phyloP scores from a whole-genome alignment of 2,113 vertebrate species.

The Anolis carolinensis region DNA sequence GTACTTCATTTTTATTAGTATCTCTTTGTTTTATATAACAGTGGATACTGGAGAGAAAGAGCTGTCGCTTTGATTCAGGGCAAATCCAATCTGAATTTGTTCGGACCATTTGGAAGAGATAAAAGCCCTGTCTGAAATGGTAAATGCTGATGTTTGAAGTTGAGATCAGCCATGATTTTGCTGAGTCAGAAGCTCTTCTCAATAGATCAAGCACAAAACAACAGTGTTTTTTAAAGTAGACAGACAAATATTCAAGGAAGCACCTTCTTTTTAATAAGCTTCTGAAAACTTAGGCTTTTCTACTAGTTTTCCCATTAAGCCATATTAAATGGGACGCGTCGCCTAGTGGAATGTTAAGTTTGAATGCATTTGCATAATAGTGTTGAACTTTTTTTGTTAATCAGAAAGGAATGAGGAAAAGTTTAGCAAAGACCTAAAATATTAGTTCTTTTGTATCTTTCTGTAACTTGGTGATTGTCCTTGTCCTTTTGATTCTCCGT shows the following conservation, averaged over 20 bases:
- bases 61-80: conserved; percentile 1
- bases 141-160: neutral
- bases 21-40: neutral
- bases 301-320: neutral
- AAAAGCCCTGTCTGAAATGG: neutral
- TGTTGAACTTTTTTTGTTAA: neutral
- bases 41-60: neutral
- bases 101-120: neutral
- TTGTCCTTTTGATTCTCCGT: neutral
- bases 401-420: neutral
- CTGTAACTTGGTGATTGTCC: neutral
- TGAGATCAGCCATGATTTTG: neutral
- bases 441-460: neutral
- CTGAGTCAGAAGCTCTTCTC: neutral
- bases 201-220: neutral
- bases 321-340: neutral
- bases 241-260: neutral
- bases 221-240: neutral
- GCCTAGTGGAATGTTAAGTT: neutral
- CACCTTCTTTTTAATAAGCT: neutral
- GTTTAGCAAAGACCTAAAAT: neutral
- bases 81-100: neutral
- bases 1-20: conserved; percentile 2
- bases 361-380: neutral
- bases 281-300: neutral